Evolutionary conservation across 2,113 vertebrate species (phyloP), one percentile per base, ranked within the genome.

Genomic region (Tychaedon coryphoeus): DNA sequence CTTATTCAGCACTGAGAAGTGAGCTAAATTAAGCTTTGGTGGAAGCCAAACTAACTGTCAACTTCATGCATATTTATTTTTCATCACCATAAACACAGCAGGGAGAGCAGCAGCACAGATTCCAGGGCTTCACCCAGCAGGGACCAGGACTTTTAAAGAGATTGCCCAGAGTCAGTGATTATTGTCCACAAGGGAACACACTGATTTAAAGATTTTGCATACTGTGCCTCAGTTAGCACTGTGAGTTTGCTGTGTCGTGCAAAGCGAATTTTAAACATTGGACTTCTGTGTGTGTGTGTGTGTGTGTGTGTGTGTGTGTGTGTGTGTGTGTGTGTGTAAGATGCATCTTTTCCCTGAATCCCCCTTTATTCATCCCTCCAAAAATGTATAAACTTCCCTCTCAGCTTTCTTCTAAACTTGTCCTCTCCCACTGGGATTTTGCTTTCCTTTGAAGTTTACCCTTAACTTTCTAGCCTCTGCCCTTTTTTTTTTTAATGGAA

Each of bases 21-120:
- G 76, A 95, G 65, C 83, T 92, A 91, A 95, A 95, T 93, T 81
- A 86, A 93, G 83, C 89, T 95, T 84, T 78, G 73, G 42, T 95
- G 69, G 57, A 75, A 92, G 80, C 36, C 69, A 87, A 61, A 54
- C 26, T 82, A 47, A 67, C 76, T 85, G 56, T 86, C 22, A 8
- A 23, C 48, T 93, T 95, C 31, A 78, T 93, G 48, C 56, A 57
- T 96, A 91, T 95, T 93, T 91, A 78, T 92, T 81, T 48, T 70
- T 73, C 33, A 53, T 89, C 36, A 51, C 53, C 40, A 57, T 53
- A 60, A 31, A 53, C 2, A 1, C 76, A 93, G 80, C 86, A 67
- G 57, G 73, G 48, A 66, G 60, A 86, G 19, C 67, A 92, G 13
- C 23, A 74, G 71, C 66, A 83, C n/a, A 45, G 58, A 91, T 92